Evolutionary conservation across 2,113 vertebrate species (phyloP), one percentile per base, ranked within the genome.

Genomic region (Numida meleagris): DNA sequence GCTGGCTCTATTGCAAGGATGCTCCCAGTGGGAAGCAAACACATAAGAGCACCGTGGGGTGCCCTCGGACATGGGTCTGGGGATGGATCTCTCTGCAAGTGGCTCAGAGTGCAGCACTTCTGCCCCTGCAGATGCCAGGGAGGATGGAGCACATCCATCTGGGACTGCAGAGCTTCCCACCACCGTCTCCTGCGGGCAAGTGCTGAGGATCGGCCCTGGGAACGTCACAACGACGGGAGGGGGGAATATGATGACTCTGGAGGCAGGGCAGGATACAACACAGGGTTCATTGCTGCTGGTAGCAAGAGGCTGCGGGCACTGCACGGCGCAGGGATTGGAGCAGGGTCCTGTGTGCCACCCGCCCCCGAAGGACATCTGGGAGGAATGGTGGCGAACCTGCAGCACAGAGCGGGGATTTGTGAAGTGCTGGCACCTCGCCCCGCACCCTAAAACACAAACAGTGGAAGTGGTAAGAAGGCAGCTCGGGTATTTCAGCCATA

Each of bases 21-120:
- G 94, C 10, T 93, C 38, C 96, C 96, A 94, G 1, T 5, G 90
- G 42, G 96, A 96, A 10, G 6, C 17, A 1, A 94, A 94, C 3
- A 93, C 4, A 0, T 88, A 83, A 25, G 92, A 88, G 92, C 80
- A 85, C 3, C 75, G 67, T 3, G 50, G 31, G 4, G 62, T 4
- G 0, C 4, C 0, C 14, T 3, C 73, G 6, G 89, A 14, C 1
- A 2, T 0, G 0, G 8, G 0, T 3, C 17, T 76, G 0, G 59
- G 71, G n/a, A 1, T 0, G 2, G 51, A 51, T 3, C 8, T 40
- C 48, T 63, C 53, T 4, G 33, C 33, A 2, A 12, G 13, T 12
- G 51, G 62, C 67, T 76, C 46, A 4, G 90, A 46, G 46, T 1
- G 2, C 1, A 11, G 59, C 14, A 45, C 11, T 17, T 19, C 55